Conservation (phyloP, 2,797 vertebrate species). For the Kryptopterus vitreolus region DNA sequence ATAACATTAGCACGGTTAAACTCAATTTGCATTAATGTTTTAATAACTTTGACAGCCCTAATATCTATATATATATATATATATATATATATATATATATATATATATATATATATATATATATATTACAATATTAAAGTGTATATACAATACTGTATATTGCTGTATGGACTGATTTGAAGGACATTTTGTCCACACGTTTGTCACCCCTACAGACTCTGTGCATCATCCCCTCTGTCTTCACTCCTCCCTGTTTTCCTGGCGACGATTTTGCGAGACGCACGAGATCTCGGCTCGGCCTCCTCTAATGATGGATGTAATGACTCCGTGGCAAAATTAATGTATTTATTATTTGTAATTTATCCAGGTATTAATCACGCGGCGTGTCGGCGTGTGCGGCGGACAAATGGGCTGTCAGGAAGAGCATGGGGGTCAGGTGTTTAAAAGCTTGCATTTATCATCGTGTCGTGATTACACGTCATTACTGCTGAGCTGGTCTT, state of each 20-base stretch:
- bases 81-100: too few relatives aligned
- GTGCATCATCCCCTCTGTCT: neutral
- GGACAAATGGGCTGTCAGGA: constrained; percentile 63
- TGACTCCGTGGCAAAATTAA: constrained; percentile 67
- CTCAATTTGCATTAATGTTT: too few relatives aligned
- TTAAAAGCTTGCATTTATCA: constrained; percentile 77
- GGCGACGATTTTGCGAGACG: neutral
- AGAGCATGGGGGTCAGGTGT: constrained; percentile 65
- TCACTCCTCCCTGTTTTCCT: constrained; percentile 7
- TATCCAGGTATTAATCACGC: constrained; percentile 72
- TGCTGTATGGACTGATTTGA: neutral
- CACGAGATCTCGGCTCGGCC: constrained; percentile 14
- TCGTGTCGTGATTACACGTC: constrained; percentile 66
- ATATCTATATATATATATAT: too few relatives aligned
- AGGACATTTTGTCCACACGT: too few relatives aligned
- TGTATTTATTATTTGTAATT: constrained; percentile 75
- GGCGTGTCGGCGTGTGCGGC: constrained; percentile 57
- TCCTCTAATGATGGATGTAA: constrained; percentile 69
- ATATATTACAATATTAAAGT: too few relatives aligned
- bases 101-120: too few relatives aligned
- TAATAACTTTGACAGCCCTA: too few relatives aligned
- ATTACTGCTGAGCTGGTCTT: constrained; percentile 67
- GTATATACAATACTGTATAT: too few relatives aligned
- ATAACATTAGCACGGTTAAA: too few relatives aligned
- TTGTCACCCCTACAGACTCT: too few relatives aligned